phyloP scores from a whole-genome alignment of 2,797 vertebrate genomes.

The Mus spretus region DNA sequence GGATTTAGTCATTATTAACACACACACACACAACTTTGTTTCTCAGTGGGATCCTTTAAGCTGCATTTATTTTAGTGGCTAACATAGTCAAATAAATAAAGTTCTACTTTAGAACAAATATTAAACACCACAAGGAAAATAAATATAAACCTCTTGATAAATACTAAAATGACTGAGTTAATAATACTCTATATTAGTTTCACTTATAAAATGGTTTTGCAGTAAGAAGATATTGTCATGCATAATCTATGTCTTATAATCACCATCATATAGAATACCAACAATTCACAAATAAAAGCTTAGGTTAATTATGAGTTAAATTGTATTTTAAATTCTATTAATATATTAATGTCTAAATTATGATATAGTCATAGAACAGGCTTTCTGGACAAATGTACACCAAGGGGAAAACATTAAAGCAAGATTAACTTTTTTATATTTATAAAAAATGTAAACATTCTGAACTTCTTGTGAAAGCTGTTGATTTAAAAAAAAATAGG shows the following conservation, averaged over 20 bases:
- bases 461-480: not conserved
- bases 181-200: constrained; percentile 8
- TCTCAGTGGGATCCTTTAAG: not conserved
- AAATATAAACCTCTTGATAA: not conserved
- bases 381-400: constrained; percentile 10
- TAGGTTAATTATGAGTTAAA: not conserved
- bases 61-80: constrained; percentile 27
- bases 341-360: not conserved
- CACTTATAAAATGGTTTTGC: not conserved
- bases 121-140: constrained; percentile 1
- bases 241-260: not conserved
- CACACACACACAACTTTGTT: not conserved
- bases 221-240: constrained; percentile 27
- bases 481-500: not conserved
- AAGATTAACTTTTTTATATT: not conserved
- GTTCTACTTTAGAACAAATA: constrained; percentile 14
- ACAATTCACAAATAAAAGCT: constrained; percentile 19
- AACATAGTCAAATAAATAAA: constrained; percentile 10
- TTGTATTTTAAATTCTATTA: constrained; percentile 27
- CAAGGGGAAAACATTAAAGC: not conserved
- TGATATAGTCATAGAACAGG: not conserved
- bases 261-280: not conserved
- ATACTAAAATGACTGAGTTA: constrained; percentile 1
- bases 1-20: not conserved
- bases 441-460: not conserved